These are phyloP conservation scores for Tragelaphus imberbis DNA, from an alignment of 2,113 vertebrate species.

Conservation along the genomic window DNA sequence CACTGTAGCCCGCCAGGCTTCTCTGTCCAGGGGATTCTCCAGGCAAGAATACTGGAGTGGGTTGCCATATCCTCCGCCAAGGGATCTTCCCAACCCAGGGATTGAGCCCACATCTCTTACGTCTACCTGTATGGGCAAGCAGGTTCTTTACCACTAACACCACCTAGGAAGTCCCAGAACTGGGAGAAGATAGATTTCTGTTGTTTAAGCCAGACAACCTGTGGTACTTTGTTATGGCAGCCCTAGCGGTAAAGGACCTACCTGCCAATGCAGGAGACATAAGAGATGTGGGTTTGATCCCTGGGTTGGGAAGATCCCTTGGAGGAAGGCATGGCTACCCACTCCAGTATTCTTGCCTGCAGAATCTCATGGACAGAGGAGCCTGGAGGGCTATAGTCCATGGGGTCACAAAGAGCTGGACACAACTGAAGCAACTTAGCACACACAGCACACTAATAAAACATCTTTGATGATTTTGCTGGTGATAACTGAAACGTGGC, in stretches of 20 bases:
- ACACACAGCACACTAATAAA: background rate
- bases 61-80: background rate
- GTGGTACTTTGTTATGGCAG: background rate
- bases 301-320: background rate
- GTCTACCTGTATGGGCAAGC: background rate
- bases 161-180: background rate
- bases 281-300: background rate
- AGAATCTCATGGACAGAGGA: background rate
- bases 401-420: background rate
- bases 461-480: background rate
- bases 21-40: background rate
- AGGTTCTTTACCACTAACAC: background rate
- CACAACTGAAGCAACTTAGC: background rate
- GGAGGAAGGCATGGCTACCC: background rate
- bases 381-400: fast-evolving
- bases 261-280: background rate
- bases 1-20: background rate
- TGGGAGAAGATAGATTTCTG: background rate
- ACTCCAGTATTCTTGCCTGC: background rate
- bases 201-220: background rate
- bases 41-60: background rate
- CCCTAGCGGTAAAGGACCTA: background rate
- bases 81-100: background rate
- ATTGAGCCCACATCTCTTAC: background rate
- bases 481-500: background rate